Evolutionary conservation across 2,797 vertebrate species (phyloP), one percentile per base, ranked within the genome.

Genomic region (Urophycis tenuis): DNA sequence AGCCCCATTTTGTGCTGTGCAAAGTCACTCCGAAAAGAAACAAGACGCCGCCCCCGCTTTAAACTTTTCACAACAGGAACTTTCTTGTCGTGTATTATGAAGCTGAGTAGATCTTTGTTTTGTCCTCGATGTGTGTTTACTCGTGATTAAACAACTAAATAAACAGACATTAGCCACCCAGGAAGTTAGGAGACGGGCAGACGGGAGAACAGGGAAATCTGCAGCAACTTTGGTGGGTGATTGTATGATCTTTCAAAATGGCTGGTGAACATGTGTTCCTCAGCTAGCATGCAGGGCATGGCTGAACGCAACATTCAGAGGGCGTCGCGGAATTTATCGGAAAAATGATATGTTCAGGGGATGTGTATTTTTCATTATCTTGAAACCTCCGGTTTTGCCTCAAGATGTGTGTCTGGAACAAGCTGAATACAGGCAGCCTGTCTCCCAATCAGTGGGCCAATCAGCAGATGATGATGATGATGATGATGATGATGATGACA

Each of bases 341-440:
- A 86, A 82, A 86, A 87, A 89, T 86, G 85, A 82, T 80, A 75
- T 82, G 85, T 89, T 79, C 83, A 85, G 78, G 79, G 79, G 82
- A 70, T 41, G 39, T 41, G 39, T 14, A 78, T 69, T 7, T 69
- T 41, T 76, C 17, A 69, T 35, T 78, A 72, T 73, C 14, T 74
- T 70, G 67, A 70, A 70, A 9, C 74, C 41, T 17, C 41, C 14
- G 15, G 41, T 45, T 45, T 45, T 3, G 14, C 41, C 15, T 15
- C 41, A 49, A 49, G 45, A 49, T 49, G 22, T 49, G 19, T 15
- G 19, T 49, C 45, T 49, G 17, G 1, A 41, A 41, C 39, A 12
- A 41, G 39, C 4, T n/a, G n/a, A n/a, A n/a, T n/a, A n/a, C n/a
- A n/a, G n/a, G n/a, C n/a, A n/a, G n/a, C n/a, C n/a, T n/a, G n/a